Conservation (phyloP, 2,888 invertebrate species). For the Aporophyla lueneburgensis region DNA sequence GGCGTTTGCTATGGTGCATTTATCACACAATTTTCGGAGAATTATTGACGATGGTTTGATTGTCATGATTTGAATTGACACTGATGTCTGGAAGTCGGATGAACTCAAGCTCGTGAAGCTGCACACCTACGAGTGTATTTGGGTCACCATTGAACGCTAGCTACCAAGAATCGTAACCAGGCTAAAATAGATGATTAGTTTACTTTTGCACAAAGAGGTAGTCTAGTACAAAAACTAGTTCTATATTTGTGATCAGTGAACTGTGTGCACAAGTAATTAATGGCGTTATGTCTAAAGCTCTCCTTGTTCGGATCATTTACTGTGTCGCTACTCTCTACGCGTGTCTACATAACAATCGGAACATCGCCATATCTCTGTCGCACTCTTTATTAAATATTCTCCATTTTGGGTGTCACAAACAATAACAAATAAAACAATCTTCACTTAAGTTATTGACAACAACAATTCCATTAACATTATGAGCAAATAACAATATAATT, state of each 20-base stretch:
- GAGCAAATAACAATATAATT: conserved; percentile 17
- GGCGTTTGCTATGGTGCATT: background rate
- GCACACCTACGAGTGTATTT: too few relatives aligned
- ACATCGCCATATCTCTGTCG: background rate
- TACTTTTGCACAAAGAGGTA: background rate
- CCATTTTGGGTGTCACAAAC: conserved; percentile 28
- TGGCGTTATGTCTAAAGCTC: conserved; percentile 7
- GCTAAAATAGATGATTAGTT: background rate
- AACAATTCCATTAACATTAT: conserved; percentile 29
- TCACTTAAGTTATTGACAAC: conserved; percentile 42
- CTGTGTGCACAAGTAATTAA: conserved; percentile 32
- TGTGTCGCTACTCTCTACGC: background rate
- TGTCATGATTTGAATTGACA: background rate
- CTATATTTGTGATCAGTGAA: conserved; percentile 23
- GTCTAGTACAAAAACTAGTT: conserved; percentile 1
- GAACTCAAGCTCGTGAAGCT: background rate
- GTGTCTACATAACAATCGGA: background rate
- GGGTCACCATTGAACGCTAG: conserved; percentile 4
- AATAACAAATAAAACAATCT: conserved; percentile 46
- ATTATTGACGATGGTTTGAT: background rate
- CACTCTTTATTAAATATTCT: conserved; percentile 6
- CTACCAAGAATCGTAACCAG: background rate
- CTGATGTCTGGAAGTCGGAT: background rate
- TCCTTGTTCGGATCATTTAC: conserved; percentile 8
- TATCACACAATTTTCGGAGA: background rate